Percentiles rank a stretch among this genome's conserved stretches.
Evolutionary conservation across 1,140 invertebrate genomes (phyloP).

Genomic region (Arion vulgaris): DNA sequence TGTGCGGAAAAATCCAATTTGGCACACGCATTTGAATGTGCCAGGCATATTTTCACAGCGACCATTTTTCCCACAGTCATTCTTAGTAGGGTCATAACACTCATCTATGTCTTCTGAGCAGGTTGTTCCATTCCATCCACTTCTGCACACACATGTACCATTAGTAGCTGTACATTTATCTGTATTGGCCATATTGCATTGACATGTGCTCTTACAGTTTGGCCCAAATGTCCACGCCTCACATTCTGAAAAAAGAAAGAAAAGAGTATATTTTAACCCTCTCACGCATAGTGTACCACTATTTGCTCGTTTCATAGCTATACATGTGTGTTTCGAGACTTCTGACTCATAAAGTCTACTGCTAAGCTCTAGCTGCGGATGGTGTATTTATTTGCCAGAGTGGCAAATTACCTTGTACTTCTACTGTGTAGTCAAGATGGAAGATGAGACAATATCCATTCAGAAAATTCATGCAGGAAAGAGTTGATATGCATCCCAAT

Average conservation of each 20-base stretch:
- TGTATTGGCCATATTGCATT: constrained; percentile 31
- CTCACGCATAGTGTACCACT: no score
- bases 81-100: constrained; percentile 76
- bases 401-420: no score
- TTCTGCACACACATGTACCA: constrained; percentile 87
- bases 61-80: constrained; percentile 64
- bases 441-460: no score
- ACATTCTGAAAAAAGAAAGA: constrained; percentile 34
- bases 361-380: no score
- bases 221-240: constrained; percentile 25
- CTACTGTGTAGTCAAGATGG: no score
- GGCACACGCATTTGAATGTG: constrained; percentile 20
- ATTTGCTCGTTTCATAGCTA: no score
- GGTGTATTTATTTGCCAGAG: no score
- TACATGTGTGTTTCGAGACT: no score
- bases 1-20: constrained; percentile 12
- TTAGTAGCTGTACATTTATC: not conserved
- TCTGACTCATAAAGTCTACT: no score
- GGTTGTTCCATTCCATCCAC: constrained; percentile 69
- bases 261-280: no score
- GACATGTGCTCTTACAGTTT: constrained; percentile 19
- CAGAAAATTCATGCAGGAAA: no score
- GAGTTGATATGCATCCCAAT: no score
- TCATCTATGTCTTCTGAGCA: constrained; percentile 95
- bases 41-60: constrained; percentile 21